Conservation (phyloP, 2,113 vertebrate genomes). For the Sceloporus tristichus region DNA sequence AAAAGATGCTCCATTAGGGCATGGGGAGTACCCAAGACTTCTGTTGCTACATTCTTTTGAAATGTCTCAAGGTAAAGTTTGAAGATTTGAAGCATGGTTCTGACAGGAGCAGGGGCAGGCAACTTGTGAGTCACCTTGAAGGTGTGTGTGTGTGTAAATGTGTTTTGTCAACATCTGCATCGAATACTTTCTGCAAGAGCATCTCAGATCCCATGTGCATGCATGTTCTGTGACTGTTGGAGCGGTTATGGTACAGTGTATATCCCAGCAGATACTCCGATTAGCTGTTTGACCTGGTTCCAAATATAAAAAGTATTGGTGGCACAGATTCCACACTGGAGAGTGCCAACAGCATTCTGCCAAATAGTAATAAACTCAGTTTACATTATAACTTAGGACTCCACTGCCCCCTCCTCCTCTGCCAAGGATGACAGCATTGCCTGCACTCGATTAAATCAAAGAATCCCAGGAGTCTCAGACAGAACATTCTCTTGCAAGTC, state of each 20-base stretch:
- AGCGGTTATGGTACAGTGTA: slow-evolving; percentile 66
- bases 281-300: slow-evolving; percentile 71
- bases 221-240: slow-evolving; percentile 57
- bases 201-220: background rate
- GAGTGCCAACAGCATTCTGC: slow-evolving; percentile 73
- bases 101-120: too few species aligned
- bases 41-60: too few species aligned
- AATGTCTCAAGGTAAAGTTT: too few species aligned
- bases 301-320: slow-evolving; percentile 70
- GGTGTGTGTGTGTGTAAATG: too few species aligned
- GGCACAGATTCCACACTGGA: slow-evolving; percentile 71
- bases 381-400: slow-evolving; percentile 77
- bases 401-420: slow-evolving; percentile 64
- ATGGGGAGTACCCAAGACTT: too few species aligned
- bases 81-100: too few species aligned
- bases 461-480: slow-evolving; percentile 14
- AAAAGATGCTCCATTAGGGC: too few species aligned
- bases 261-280: slow-evolving; percentile 63
- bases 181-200: background rate
- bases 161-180: too few species aligned
- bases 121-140: too few species aligned
- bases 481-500: slow-evolving; percentile 53
- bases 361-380: slow-evolving; percentile 77
- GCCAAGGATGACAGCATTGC: slow-evolving; percentile 72
- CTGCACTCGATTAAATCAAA: slow-evolving; percentile 33